phyloP scores from a whole-genome alignment of 2,797 vertebrate species.

The Notamacropus eugenii region DNA sequence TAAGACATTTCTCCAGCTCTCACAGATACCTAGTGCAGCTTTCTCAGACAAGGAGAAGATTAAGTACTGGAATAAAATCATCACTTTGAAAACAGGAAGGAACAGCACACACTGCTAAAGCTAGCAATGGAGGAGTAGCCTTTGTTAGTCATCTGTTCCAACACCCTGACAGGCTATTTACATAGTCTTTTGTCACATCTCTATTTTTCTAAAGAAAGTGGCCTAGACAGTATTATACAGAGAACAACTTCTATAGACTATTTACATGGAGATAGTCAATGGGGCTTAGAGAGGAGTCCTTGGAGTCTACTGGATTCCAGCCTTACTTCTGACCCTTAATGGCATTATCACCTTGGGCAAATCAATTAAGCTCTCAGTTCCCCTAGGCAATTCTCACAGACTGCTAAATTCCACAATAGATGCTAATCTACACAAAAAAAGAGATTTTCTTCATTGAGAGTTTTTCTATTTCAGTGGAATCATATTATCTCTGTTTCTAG shows the following conservation, averaged over 20 bases:
- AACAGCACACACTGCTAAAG: background rate
- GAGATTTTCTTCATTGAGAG: background rate
- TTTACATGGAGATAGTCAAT: background rate
- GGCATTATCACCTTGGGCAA: background rate
- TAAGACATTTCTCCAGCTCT: slow-evolving; percentile 2
- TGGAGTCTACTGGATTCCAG: background rate
- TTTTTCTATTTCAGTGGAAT: background rate
- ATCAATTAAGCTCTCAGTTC: background rate
- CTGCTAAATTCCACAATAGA: background rate
- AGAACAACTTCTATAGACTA: background rate
- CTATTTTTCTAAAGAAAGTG: background rate
- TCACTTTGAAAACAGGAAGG: slow-evolving; percentile 22
- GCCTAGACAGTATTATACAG: background rate
- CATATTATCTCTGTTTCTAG: background rate
- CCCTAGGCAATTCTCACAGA: background rate
- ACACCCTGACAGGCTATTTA: background rate
- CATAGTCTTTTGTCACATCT: slow-evolving; percentile 7
- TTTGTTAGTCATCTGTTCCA: background rate
- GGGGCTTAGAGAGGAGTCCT: background rate
- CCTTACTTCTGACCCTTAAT: background rate
- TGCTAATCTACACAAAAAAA: background rate
- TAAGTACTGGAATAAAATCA: background rate
- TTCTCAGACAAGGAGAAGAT: slow-evolving; percentile 1
- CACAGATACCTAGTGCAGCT: background rate
- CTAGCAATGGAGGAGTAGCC: background rate